Evolutionary conservation across 2,113 vertebrate species (phyloP), one percentile per base, ranked within the genome.

Genomic region (Cebus imitator): DNA sequence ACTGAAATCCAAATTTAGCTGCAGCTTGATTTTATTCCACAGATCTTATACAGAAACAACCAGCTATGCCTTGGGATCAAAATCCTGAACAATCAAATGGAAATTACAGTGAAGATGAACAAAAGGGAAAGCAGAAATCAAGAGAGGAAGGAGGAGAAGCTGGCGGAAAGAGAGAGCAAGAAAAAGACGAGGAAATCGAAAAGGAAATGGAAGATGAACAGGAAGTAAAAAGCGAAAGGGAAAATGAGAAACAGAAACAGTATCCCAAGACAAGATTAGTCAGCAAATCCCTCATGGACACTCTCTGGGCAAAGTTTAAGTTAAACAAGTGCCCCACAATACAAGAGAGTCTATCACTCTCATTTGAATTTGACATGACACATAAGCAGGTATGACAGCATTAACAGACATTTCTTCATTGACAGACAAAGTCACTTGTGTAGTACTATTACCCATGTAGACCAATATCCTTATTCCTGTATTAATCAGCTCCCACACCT

Each of bases 231-330:
- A 40, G 76, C 45, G 13, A 43, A 68, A 45, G 17, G 21, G 43
- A 72, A 72, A 37, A 72, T 21, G 43, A 73, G 85, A 32, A 57
- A 13, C 20, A 48, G 8, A 11, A 72, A 21, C 18, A 6, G 17
- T 7, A 12, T 64, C 37, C 40, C 20, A 43, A 20, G 80, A 52
- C 43, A 32, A 87, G 57, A 70, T 16, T 55, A 14, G 43, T 83
- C 25, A 82, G 96, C 58, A 95, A 90, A 76, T 61, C 94, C 4
- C 64, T 95, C 48, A 30, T 95, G 73, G 27, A 80, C 12, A 75
- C 45, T 50, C 80, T 95, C 35, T 95, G 94, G 90, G 66, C 55
- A 75, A 90, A 10, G 10, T 95, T 97, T 61, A 97, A 97, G 27
- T 43, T 80, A 3, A 55, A 25, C 27, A 20, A 27, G 6, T 25